phyloP scores from a whole-genome alignment of 2,888 invertebrate genomes.

The Drosophila tripunctata region DNA sequence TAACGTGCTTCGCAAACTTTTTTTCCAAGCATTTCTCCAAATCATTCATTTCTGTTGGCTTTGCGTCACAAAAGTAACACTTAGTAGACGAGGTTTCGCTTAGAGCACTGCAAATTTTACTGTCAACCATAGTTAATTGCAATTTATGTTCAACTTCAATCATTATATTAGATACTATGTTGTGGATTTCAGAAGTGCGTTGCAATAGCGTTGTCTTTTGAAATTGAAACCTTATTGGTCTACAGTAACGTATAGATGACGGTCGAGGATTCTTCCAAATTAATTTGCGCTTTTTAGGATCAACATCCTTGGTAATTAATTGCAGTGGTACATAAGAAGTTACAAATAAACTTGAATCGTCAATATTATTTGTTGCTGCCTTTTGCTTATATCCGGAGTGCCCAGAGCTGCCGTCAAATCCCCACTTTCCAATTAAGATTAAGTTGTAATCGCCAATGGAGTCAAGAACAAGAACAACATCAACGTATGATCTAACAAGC shows the following conservation, averaged over 20 bases:
- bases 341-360: slow-evolving; percentile 4
- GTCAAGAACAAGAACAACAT: no score
- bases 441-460: no score
- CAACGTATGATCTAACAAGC: no score
- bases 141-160: not conserved
- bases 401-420: slow-evolving; percentile 3
- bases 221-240: no score
- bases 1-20: slow-evolving; percentile 2
- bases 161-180: no score
- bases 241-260: no score
- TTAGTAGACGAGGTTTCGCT: not conserved
- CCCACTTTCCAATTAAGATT: slow-evolving; percentile 9
- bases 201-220: no score
- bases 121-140: not conserved
- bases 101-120: not conserved
- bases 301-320: not conserved
- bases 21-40: slow-evolving; percentile 5
- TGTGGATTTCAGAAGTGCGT: no score
- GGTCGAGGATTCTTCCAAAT: no score
- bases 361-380: not conserved
- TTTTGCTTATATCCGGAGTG: not conserved
- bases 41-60: slow-evolving; percentile 16
- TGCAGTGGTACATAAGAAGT: slow-evolving; percentile 4
- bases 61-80: slow-evolving; percentile 16
- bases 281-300: no score